Evolutionary conservation across 2,113 vertebrate genomes (phyloP), one percentile per base, ranked within the genome.

Genomic region (Riparia riparia): DNA sequence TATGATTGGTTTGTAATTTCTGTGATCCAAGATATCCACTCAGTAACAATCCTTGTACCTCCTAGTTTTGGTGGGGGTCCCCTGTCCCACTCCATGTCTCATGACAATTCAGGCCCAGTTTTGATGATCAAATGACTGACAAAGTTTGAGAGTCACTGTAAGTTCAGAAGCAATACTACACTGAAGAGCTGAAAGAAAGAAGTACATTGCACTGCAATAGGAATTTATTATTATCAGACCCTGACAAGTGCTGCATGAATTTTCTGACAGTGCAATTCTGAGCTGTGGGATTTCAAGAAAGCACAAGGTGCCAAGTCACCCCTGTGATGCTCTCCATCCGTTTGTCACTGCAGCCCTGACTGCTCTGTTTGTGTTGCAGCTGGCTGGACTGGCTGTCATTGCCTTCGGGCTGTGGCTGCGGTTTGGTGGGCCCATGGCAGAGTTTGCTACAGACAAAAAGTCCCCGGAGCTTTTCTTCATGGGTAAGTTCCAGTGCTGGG

Each of bases 351-450:
- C 79, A 17, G 21, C 19, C 29, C 63, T 89, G 95, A 97, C 45
- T 6, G 39, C 17, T 60, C 14, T 79, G 34, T 93, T 97, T 97
- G 10, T 95, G 86, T 98, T 98, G 39, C 98, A 99, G 99, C 94
- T 99, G 98, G 98, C 99, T 34, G 99, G 99, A 68, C 97, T 99
- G 9, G 98, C 99, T 66, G 98, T 99, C 88, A 97, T 99, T 68
- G 98, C 98, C 7, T 99, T 99, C 71, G 99, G 99, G 56, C 98
- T 99, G 18, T 99, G 99, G 99, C 98, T 99, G 69, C 98, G 99
- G 17, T 99, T 99, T 44, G 99, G 99, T 92, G 98, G 98, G 24
- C 95, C 98, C 89, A 98, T 99, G 12, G 98, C 98, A 85, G 98
- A 98, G 82, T 98, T 99, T 74, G 98, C 99, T 26, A 97, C 97